Evolutionary conservation across 2,113 vertebrate genomes (phyloP).

Genomic region (Irena cyanogastra): DNA sequence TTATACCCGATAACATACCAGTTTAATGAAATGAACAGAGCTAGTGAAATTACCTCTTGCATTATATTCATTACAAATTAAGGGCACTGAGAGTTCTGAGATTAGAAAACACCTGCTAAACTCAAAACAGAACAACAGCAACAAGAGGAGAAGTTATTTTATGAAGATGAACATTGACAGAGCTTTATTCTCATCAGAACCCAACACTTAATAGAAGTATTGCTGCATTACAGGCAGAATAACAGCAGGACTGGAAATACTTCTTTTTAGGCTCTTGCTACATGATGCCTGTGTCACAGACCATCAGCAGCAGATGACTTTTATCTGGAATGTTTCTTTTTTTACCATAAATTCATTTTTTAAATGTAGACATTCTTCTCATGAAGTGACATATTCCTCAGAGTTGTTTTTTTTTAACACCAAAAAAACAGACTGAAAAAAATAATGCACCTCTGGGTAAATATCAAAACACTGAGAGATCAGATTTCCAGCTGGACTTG

Average conservation of each 20-base stretch:
- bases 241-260: background rate
- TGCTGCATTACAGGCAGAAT: background rate
- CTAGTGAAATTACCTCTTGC: background rate
- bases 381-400: background rate
- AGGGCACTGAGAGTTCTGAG: background rate
- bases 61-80: background rate
- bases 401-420: background rate
- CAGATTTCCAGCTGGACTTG: background rate
- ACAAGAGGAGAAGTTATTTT: background rate
- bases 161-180: background rate
- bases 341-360: background rate
- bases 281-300: background rate
- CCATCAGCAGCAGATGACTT: background rate
- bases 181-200: background rate
- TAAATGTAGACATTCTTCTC: background rate
- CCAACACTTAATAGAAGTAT: background rate
- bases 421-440: background rate
- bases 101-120: background rate
- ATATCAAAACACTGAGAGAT: background rate
- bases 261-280: background rate
- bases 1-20: fast-evolving
- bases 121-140: background rate
- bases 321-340: background rate
- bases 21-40: background rate
- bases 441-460: background rate